Percentiles rank a stretch among this genome's conserved stretches.
phyloP scores from a whole-genome alignment of 2,888 invertebrate genomes.

The Parnassius apollo region DNA sequence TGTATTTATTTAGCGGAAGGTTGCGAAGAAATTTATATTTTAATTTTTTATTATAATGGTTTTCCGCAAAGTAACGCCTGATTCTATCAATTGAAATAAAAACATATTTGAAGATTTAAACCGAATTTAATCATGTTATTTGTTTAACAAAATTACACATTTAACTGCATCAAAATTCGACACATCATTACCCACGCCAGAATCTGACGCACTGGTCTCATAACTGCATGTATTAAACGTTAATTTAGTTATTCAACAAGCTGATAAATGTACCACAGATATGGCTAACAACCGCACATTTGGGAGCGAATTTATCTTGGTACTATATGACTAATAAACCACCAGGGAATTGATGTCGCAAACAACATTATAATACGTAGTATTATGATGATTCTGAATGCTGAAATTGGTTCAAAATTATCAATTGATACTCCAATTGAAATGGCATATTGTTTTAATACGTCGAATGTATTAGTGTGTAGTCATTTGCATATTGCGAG shows the following conservation, averaged over 20 bases:
- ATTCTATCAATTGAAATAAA: too few relatives aligned
- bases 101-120: too few relatives aligned
- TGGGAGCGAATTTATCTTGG: conserved; percentile 12
- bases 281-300: conserved; percentile 13
- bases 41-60: too few relatives aligned
- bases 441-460: not conserved
- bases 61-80: too few relatives aligned
- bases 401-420: conserved; percentile 1
- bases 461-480: too few relatives aligned
- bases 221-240: conserved; percentile 5
- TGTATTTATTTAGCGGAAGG: too few relatives aligned
- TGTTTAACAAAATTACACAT: too few relatives aligned
- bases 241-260: conserved; percentile 21
- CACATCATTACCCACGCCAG: not conserved
- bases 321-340: not conserved
- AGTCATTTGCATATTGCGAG: too few relatives aligned
- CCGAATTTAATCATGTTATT: too few relatives aligned
- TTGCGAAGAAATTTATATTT: too few relatives aligned
- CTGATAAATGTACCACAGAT: conserved; percentile 22
- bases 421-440: not conserved
- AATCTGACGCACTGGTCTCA: conserved; percentile 11
- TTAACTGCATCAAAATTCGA: too few relatives aligned
- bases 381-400: not conserved
- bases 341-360: not conserved
- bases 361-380: not conserved